Evolutionary conservation across 2,888 invertebrate species (phyloP), one percentile per base, ranked within the genome.

Genomic region (Epirrhoe tristata): DNA sequence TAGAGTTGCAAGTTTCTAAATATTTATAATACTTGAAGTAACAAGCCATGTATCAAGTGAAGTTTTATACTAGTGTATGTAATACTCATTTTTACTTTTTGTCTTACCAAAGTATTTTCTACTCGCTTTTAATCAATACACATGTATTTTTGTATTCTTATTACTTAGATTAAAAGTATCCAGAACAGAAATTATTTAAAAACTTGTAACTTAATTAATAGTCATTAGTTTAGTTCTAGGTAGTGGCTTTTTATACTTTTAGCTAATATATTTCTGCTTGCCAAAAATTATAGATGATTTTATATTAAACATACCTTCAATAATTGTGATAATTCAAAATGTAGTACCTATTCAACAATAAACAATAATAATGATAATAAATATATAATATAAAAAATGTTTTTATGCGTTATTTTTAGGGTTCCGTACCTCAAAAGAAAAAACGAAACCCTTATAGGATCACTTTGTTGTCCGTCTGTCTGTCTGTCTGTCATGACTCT

Each of bases 91-190:
- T 24, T 24, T 24, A 3, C 24, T 24, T 24, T 36, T 61, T 62
- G 58, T 55, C 67, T 63, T 67, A 67, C 67, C 67, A 67, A 67
- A 67, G 67, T 67, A 59, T 60, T 55, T 51, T 39, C 39, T 59
- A 55, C 32, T 53, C 48, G 16, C 1, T 12, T 16, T 24, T 14
- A 10, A 46, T 58, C n/a, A 14, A 43, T n/a, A 36, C 24, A 46
- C 3, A 16, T 57, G 10, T 39, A 51, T 31, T 51, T 46, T 43
- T 48, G 14, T 48, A 48, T 16, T 14, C 48, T n/a, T 53, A 32
- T 17, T n/a, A 48, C 16, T 54, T 12, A 46, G 53, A 24, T 5
- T 10, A 39, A n/a, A 57, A 53, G 34, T 58, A 63, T 63, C 48
- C 14, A 43, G 10, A 34, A 48, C 48, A 57, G 10, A 39, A 14